A percentile compares a stretch with the other conserved stretches of the same genome.
These are phyloP conservation scores for Psittacus erithacus DNA, from an alignment of 2,113 vertebrate species.

Conservation along the genomic window DNA sequence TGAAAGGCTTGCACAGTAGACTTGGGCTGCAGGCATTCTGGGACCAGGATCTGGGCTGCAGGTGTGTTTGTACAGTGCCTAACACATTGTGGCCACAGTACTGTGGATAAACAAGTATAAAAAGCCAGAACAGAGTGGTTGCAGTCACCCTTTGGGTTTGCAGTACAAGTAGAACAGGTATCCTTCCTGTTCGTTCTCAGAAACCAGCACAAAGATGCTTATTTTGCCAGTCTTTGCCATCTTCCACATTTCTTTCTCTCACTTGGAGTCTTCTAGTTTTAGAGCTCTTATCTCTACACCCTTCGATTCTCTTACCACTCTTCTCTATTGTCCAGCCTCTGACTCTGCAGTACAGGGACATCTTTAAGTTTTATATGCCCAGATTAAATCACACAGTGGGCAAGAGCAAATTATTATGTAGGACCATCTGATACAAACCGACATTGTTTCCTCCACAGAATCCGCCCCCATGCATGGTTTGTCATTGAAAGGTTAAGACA, in stretches of 20 bases:
- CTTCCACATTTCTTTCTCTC: background rate
- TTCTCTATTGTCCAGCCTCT: background rate
- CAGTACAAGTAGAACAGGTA: background rate
- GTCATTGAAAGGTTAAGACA: background rate
- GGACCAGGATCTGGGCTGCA: background rate
- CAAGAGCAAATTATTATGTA: background rate
- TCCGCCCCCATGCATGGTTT: background rate
- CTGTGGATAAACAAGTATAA: background rate
- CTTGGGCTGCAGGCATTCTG: background rate
- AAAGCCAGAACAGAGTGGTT: background rate
- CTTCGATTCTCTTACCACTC: background rate
- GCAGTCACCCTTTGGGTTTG: background rate
- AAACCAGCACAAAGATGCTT: background rate
- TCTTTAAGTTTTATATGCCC: background rate
- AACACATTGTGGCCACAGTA: background rate
- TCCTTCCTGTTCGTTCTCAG: background rate
- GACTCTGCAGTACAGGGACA: background rate
- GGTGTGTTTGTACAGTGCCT: conserved; percentile 41
- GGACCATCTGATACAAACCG: background rate
- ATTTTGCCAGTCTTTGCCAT: background rate
- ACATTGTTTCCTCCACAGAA: background rate
- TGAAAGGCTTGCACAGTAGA: background rate
- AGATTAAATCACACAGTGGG: background rate
- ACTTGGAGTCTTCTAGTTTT: background rate
- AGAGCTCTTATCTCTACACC: background rate